Evolutionary conservation across 2,797 vertebrate species (phyloP), one percentile per base, ranked within the genome.

Genomic region (Sternarchorhynchus goeldii): DNA sequence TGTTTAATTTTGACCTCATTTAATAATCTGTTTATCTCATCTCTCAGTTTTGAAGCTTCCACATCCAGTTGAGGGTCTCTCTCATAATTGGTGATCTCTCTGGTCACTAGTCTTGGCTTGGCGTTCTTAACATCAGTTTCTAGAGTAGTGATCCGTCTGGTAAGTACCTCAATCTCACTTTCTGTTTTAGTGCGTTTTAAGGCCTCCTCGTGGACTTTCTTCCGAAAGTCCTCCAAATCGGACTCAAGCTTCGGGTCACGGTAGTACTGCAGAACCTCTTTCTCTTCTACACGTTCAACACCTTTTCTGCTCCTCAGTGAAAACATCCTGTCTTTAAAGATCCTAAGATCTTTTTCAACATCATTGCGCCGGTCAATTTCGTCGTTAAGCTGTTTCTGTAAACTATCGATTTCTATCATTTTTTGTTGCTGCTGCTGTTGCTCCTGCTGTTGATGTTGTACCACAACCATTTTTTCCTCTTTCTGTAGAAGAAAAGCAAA

Each of bases 21-120:
- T 55, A 70, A 90, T 34, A 96, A 82, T 10, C 68, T 91, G 12
- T 64, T 85, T 81, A 97, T 95, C 81, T 97, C 95, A 3, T 92
- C 87, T 63, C 85, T 92, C 8, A 97, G 85, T 75, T 88, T 94
- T 29, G 81, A 82, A 1, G 94, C 95, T 75, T 98, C 93, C 5
- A 88, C 75, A 4, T 96, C 96, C 80, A 99, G 86, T 81, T 91
- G 90, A n/a, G 96, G 95, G 85, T 98, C 96, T 88, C 85, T 95
- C 89, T 99, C 96, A 68, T 95, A 95, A 82, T 96, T 94, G 6
- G 96, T 99, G 85, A 99, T 93, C 86, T 98, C 98, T 90, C 95
- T 98, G 69, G 95, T 98, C 80, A 97, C 90, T 58, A 98, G 90
- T 82, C 96, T 96, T 39, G 94, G 91, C 83, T 92, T 85, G 17